phyloP scores from a whole-genome alignment of 2,113 vertebrate species.

The Sinocyclocheilus anophthalmus region DNA sequence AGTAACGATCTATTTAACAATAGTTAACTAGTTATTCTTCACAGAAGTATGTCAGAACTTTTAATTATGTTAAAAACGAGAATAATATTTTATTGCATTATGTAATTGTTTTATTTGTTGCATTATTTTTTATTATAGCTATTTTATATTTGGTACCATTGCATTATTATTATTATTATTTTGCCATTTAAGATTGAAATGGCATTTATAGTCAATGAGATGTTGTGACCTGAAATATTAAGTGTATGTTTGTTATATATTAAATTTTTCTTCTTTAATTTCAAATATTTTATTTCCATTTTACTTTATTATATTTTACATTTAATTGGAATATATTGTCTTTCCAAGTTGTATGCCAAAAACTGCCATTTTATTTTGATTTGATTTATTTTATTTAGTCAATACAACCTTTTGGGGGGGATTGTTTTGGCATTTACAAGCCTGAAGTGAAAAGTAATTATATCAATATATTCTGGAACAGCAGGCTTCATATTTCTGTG shows the following conservation, averaged over 20 bases:
- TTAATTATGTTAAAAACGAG: not conserved
- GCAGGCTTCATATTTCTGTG: constrained; percentile 1
- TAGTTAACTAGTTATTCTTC: not conserved
- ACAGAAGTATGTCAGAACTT: not conserved
- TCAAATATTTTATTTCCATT: not conserved
- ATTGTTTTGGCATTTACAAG: not conserved
- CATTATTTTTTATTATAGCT: not conserved
- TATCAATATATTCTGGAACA: not conserved
- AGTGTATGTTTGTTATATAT: not conserved
- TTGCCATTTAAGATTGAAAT: not conserved
- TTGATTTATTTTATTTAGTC: too few species aligned
- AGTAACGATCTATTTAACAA: not conserved
- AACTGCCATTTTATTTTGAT: not conserved
- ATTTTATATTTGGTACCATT: not conserved
- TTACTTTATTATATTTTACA: too few species aligned
- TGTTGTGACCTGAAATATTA: not conserved
- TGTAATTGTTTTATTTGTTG: too few species aligned
- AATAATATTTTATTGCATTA: not conserved
- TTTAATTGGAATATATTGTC: not conserved
- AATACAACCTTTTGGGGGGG: too few species aligned
- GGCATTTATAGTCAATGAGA: not conserved
- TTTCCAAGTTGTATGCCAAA: not conserved
- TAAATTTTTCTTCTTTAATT: not conserved
- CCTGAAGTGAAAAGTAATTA: not conserved
- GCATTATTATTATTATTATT: not conserved